Percentiles rank a stretch among this genome's conserved stretches.
These are phyloP conservation scores for Zosterops borbonicus DNA, from an alignment of 2,113 vertebrate species.

Conservation along the genomic window DNA sequence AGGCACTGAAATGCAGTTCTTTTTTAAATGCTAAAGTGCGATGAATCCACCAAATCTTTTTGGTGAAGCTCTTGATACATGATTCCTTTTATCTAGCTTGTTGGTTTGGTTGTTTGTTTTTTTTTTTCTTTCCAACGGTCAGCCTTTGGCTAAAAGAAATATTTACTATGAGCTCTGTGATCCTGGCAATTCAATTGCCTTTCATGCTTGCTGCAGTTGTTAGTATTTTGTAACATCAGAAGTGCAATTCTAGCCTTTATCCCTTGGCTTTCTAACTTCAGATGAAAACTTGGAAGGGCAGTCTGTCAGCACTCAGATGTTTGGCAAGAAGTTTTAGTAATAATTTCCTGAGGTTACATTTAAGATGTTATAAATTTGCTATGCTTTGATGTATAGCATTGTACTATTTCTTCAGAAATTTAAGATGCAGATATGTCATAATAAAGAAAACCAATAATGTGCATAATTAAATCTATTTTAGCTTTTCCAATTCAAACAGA, in stretches of 20 bases:
- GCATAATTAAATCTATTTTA: background rate
- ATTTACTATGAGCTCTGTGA: background rate
- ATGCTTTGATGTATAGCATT: constrained; percentile 45
- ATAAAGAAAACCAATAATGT: background rate
- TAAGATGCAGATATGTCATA: background rate
- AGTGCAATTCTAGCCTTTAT: constrained; percentile 37
- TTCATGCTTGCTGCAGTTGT: constrained; percentile 29
- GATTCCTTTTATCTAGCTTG: background rate
- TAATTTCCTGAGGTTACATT: constrained; percentile 53
- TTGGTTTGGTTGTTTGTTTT: background rate
- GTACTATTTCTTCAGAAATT: constrained; percentile 33
- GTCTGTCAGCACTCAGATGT: constrained; percentile 41
- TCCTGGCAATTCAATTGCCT: constrained; percentile 4
- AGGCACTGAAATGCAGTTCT: background rate
- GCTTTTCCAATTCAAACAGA: background rate
- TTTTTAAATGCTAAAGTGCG: background rate
- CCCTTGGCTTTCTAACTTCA: constrained; percentile 5
- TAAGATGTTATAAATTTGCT: constrained; percentile 48
- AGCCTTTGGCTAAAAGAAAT: background rate
- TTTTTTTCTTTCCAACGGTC: background rate
- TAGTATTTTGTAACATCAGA: constrained; percentile 32
- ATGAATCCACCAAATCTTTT: background rate
- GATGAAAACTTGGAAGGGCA: constrained; percentile 43
- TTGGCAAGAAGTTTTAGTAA: constrained; percentile 42
- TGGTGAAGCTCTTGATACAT: background rate